These are phyloP conservation scores for Toxotes chatareus DNA, from an alignment of 2,113 vertebrate species.

Conservation along the genomic window DNA sequence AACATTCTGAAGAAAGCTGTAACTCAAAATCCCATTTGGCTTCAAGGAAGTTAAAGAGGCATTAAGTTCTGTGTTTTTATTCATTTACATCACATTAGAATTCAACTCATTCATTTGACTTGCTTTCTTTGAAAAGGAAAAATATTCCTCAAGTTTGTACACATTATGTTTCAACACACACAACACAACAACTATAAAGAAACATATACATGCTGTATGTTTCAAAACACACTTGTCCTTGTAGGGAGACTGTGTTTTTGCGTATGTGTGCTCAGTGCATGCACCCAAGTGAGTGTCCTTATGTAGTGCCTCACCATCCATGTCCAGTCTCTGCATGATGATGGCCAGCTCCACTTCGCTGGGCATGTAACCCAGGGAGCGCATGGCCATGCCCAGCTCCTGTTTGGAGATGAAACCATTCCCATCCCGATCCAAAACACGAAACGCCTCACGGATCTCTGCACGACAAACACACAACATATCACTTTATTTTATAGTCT, in stretches of 20 bases:
- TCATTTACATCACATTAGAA: constrained; percentile 32
- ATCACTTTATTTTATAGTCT: neutral
- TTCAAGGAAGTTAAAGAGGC: neutral
- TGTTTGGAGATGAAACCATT: constrained; percentile 99
- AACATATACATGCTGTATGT: neutral
- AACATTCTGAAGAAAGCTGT: constrained; percentile 11
- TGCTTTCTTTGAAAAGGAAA: constrained; percentile 8
- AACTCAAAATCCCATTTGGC: constrained; percentile 25
- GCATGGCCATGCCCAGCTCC: constrained; percentile 99
- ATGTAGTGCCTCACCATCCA: constrained; percentile 91
- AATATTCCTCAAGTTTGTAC: neutral
- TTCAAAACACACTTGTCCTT: neutral
- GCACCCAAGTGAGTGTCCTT: constrained; percentile 61
- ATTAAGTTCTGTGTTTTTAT: constrained; percentile 7
- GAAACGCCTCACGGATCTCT: constrained; percentile 98
- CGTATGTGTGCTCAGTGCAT: constrained; percentile 14
- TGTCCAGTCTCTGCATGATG: constrained; percentile 99
- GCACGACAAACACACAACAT: constrained; percentile 60
- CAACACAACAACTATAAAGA: constrained; percentile 16
- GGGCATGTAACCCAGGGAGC: constrained; percentile 98
- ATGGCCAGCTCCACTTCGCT: constrained; percentile 99
- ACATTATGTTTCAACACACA: neutral
- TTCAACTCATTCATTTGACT: neutral
- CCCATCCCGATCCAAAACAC: constrained; percentile 96
- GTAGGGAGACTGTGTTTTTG: neutral